A percentile compares a stretch with the other conserved stretches of the same genome.
phyloP scores from a whole-genome alignment of 2,113 vertebrate genomes.

The Emydura subglobosa region DNA sequence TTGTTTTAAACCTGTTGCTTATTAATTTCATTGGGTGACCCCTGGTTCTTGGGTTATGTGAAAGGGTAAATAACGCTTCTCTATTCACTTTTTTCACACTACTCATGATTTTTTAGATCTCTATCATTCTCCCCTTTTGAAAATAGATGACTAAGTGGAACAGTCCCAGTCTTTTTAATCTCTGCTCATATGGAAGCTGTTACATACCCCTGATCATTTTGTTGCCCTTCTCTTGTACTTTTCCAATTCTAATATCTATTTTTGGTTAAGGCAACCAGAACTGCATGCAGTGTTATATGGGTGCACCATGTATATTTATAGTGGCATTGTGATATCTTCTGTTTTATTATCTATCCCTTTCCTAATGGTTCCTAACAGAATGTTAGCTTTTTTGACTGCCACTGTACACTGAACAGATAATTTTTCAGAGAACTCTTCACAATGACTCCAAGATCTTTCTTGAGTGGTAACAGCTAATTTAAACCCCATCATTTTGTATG shows the following conservation, averaged over 20 bases:
- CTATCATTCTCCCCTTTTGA: background rate
- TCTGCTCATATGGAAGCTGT: background rate
- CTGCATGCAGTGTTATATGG: background rate
- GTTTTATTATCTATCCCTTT: background rate
- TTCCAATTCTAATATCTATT: background rate
- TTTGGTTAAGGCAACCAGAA: background rate
- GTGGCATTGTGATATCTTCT: background rate
- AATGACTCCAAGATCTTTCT: background rate
- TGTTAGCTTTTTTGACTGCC: background rate
- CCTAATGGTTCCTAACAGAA: too few species aligned
- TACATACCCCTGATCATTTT: background rate
- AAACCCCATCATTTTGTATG: background rate
- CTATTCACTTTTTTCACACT: background rate
- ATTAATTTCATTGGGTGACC: background rate
- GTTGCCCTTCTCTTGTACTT: background rate
- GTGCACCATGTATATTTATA: background rate
- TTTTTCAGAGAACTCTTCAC: background rate
- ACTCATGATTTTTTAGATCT: background rate
- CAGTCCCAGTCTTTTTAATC: background rate
- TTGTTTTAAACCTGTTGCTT: background rate
- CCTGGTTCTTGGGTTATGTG: background rate
- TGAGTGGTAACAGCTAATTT: background rate
- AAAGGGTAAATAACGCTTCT: background rate
- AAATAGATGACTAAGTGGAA: background rate
- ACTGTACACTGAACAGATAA: background rate